phyloP scores from a whole-genome alignment of 2,797 vertebrate species.

The Poeciliopsis infans region DNA sequence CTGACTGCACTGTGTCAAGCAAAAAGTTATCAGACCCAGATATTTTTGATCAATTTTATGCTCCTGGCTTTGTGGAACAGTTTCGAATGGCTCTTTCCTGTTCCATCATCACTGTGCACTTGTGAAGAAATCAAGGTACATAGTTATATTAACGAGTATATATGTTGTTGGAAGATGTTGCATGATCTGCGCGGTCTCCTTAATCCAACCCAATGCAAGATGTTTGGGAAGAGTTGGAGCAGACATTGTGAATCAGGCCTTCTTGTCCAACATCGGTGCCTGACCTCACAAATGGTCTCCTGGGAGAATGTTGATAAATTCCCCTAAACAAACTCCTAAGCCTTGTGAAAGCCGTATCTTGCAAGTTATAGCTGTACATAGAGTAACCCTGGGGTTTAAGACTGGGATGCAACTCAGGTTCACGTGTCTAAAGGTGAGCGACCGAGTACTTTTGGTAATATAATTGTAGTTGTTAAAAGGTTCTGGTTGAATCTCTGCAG shows the following conservation, averaged over 20 bases:
- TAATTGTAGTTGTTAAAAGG: slow-evolving; percentile 23
- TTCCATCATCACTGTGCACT: background rate
- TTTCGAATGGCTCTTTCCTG: background rate
- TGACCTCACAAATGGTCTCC: no score
- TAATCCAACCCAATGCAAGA: background rate
- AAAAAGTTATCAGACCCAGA: background rate
- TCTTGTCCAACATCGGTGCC: no score
- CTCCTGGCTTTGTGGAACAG: background rate
- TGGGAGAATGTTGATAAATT: background rate
- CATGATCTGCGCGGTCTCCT: background rate
- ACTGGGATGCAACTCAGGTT: background rate
- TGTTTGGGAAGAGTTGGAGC: background rate
- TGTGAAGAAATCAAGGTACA: background rate
- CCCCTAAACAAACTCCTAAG: background rate
- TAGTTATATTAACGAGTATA: background rate
- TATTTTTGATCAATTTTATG: background rate
- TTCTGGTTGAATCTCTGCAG: slow-evolving; percentile 4
- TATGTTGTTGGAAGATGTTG: background rate
- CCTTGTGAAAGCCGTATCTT: background rate
- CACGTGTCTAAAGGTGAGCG: background rate
- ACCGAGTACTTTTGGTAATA: background rate
- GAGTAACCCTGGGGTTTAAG: background rate
- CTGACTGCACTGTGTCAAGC: background rate
- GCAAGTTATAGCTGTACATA: background rate
- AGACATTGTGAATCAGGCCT: no score